A percentile compares a stretch with the other conserved stretches of the same genome.
Conservation (phyloP, 2,888 invertebrate genomes). For the Geophilus truncorum region DNA sequence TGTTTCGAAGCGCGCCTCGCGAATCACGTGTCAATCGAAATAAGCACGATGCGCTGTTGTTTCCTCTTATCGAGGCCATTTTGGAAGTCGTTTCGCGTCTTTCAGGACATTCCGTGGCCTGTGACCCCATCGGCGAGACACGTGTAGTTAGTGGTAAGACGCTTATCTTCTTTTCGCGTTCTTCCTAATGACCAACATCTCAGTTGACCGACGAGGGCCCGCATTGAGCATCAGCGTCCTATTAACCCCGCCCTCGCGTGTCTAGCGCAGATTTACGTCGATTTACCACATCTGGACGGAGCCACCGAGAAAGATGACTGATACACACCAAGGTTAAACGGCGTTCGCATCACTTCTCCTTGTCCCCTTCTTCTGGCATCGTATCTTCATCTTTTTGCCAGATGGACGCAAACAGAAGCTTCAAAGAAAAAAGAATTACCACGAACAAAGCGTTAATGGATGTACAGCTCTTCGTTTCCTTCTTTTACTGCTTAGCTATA, state of each 20-base stretch:
- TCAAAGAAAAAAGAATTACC: neutral
- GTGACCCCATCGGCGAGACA: neutral
- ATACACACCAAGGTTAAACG: slow-evolving; percentile 6
- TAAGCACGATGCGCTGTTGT: neutral
- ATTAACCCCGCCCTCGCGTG: neutral
- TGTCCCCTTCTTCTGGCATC: neutral
- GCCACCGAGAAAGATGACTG: slow-evolving; percentile 10
- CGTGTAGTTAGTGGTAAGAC: slow-evolving; percentile 7
- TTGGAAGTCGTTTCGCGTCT: slow-evolving; percentile 3
- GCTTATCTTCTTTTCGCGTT: neutral
- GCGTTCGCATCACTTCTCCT: neutral
- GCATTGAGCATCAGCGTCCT: slow-evolving; percentile 10
- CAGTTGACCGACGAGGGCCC: slow-evolving; percentile 1
- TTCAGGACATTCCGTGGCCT: neutral
- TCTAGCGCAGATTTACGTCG: neutral
- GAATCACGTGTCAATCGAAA: neutral
- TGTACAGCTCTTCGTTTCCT: neutral
- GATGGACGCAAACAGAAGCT: slow-evolving; percentile 15
- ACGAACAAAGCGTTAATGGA: neutral
- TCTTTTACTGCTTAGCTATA: neutral
- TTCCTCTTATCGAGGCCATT: neutral
- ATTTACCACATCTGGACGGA: slow-evolving; percentile 1
- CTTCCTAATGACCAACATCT: slow-evolving; percentile 11
- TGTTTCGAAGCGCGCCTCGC: neutral
- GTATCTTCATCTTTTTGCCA: neutral